Conservation (phyloP, 2,888 invertebrate genomes). For the Diploptera punctata region DNA sequence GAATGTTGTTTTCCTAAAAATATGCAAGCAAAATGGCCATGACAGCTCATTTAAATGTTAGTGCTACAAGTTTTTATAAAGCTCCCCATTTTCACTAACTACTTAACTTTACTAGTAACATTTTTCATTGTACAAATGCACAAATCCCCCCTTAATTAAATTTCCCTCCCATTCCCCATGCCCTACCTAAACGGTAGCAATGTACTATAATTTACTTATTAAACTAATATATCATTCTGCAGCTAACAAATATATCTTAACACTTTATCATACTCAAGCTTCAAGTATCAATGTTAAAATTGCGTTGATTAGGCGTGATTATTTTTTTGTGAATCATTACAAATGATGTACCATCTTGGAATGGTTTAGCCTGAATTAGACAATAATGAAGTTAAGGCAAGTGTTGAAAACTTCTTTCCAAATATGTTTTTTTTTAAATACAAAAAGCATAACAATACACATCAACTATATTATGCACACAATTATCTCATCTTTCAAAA, state of each 20-base stretch:
- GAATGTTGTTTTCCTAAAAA: background rate
- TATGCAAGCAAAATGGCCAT: conserved; percentile 20
- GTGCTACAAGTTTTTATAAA: conserved; percentile 5
- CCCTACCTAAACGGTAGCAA: background rate
- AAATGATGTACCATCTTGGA: conserved; percentile 1
- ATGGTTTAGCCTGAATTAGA: conserved; percentile 10
- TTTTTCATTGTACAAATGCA: background rate
- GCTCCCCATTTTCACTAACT: background rate
- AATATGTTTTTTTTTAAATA: conserved; percentile 14
- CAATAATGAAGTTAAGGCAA: conserved; percentile 14
- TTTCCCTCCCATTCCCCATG: background rate
- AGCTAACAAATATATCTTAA: background rate
- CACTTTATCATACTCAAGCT: background rate
- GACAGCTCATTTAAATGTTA: conserved; percentile 16
- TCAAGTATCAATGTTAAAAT: background rate
- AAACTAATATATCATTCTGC: background rate
- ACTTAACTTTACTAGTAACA: background rate
- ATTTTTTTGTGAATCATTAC: background rate
- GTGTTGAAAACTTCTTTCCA: conserved; percentile 3
- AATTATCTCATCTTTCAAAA: background rate
- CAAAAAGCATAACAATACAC: conserved; percentile 24
- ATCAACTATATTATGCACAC: conserved; percentile 18
- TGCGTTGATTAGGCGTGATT: conserved; percentile 4
- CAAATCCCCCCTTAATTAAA: too few species aligned
- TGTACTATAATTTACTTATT: background rate